Percentiles rank a stretch among this genome's conserved stretches.
Conservation (phyloP, 2,888 invertebrate genomes). For the Noctua janthina region DNA sequence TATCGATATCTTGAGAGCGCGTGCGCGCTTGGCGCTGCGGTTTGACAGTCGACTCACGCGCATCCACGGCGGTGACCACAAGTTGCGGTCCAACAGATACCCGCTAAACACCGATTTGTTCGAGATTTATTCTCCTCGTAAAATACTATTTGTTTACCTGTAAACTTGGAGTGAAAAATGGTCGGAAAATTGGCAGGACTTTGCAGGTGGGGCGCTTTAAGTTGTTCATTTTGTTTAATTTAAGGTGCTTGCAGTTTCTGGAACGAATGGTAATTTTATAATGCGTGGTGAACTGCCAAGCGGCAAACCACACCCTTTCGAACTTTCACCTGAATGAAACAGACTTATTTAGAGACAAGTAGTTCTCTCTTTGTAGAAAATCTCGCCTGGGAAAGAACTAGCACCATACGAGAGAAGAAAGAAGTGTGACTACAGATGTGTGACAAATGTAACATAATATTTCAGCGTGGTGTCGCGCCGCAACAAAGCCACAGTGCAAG, state of each 20-base stretch:
- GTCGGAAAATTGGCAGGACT: constrained; percentile 32
- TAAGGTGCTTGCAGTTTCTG: constrained; percentile 11
- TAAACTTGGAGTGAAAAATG: constrained; percentile 51
- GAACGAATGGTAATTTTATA: constrained; percentile 37
- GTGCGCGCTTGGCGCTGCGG: constrained; percentile 82
- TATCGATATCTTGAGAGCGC: constrained; percentile 81
- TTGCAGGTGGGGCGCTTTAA: constrained; percentile 9
- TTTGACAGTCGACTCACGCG: constrained; percentile 81
- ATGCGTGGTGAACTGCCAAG: constrained; percentile 36
- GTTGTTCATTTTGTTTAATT: constrained; percentile 39
- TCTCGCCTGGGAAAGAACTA: background rate
- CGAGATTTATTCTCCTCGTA: constrained; percentile 56
- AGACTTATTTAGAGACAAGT: background rate
- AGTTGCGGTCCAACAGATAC: constrained; percentile 52
- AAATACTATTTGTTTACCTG: constrained; percentile 47
- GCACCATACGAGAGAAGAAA: background rate
- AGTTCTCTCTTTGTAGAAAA: background rate
- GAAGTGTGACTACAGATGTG: background rate
- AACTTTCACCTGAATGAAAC: constrained; percentile 18
- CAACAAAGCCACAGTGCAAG: background rate
- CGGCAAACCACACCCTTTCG: constrained; percentile 18
- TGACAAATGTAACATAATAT: background rate
- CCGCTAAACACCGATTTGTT: constrained; percentile 60
- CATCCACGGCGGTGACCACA: constrained; percentile 68
- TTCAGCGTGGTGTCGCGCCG: background rate